Conservation (phyloP, 1,140 invertebrate species). For the Acyrthosiphon pisum region DNA sequence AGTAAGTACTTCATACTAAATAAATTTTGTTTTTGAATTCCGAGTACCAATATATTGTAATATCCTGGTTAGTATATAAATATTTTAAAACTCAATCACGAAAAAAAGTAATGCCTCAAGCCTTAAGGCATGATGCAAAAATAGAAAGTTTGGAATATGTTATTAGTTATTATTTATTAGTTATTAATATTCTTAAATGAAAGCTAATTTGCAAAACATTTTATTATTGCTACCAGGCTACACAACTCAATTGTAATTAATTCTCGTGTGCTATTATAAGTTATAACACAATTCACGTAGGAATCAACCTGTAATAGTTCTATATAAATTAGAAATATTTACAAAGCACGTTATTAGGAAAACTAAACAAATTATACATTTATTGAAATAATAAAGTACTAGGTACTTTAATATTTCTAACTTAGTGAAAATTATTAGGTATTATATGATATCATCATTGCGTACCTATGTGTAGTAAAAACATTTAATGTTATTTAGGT, state of each 20-base stretch:
- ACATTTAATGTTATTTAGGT: not conserved
- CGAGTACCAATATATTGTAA: not conserved
- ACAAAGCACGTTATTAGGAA: not conserved
- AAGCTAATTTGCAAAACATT: constrained; percentile 26
- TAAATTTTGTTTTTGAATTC: not conserved
- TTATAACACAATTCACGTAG: not conserved
- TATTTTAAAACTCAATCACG: constrained; percentile 27
- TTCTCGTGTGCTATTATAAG: not conserved
- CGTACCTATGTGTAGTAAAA: not conserved
- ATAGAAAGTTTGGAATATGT: constrained; percentile 17
- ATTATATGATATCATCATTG: not conserved
- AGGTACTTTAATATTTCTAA: not conserved
- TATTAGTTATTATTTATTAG: constrained; percentile 28
- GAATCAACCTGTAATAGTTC: not conserved
- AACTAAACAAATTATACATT: not conserved
- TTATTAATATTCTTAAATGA: constrained; percentile 35
- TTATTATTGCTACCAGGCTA: constrained; percentile 31
- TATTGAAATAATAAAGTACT: not conserved
- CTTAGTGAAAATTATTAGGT: not conserved
- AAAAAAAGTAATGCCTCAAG: not conserved
- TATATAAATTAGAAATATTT: not conserved
- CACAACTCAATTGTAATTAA: not conserved
- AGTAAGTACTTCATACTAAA: not conserved
- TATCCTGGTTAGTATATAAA: not conserved
- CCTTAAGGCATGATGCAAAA: not conserved